A percentile compares a stretch with the other conserved stretches of the same genome.
phyloP scores from a whole-genome alignment of 2,888 invertebrate species.

The Atrina japonica region DNA sequence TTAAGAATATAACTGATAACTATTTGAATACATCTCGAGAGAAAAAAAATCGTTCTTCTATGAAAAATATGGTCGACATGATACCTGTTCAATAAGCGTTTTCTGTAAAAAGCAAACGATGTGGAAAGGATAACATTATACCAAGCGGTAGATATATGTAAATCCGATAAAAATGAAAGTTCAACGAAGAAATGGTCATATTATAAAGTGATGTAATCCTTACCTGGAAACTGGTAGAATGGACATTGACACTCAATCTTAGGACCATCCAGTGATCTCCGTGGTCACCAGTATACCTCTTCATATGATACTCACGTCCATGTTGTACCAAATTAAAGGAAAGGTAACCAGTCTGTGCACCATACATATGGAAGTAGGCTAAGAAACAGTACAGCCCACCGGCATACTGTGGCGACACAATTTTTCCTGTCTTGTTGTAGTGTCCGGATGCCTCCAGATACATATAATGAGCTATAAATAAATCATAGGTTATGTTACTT shows the following conservation, averaged over 20 bases:
- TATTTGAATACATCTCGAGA: too few species aligned
- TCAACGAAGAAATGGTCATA: too few species aligned
- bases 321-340: constrained; percentile 51
- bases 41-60: too few species aligned
- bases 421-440: constrained; percentile 48
- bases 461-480: constrained; percentile 66
- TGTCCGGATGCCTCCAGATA: constrained; percentile 66
- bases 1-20: too few species aligned
- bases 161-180: too few species aligned
- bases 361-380: constrained; percentile 71
- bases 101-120: too few species aligned
- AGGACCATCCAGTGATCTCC: constrained; percentile 58
- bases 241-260: constrained; percentile 21
- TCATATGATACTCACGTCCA: constrained; percentile 28
- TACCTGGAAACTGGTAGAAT: constrained; percentile 28
- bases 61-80: too few species aligned
- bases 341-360: constrained; percentile 59
- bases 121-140: too few species aligned
- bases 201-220: too few species aligned
- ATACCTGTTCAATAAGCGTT: too few species aligned
- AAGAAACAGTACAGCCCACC: constrained; percentile 66
- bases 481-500: background rate
- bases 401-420: constrained; percentile 53
- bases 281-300: constrained; percentile 54
- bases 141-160: too few species aligned